Evolutionary conservation across 2,797 vertebrate species (phyloP).

Genomic region (Eospalax fontanierii): DNA sequence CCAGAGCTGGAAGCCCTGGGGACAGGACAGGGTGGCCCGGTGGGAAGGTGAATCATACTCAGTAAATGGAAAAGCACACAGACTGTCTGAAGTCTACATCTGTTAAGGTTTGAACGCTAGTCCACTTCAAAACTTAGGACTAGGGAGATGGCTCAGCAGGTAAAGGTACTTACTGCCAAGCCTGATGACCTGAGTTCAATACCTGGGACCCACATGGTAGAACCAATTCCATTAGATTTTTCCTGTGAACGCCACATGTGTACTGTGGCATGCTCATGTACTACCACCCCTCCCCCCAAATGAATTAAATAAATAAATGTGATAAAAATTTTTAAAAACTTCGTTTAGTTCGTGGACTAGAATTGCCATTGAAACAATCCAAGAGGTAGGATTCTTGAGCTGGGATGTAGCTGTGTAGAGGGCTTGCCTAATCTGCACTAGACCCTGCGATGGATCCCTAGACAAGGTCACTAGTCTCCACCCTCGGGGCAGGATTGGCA

Average conservation of each 20-base stretch:
- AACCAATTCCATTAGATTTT: too few species aligned
- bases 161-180: neutral
- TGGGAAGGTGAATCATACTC: neutral
- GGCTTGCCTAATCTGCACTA: neutral
- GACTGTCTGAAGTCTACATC: neutral
- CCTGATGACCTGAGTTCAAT: neutral
- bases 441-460: neutral
- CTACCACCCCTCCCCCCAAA: neutral
- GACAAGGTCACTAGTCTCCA: neutral
- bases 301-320: too few species aligned
- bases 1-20: neutral
- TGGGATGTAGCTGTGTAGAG: neutral
- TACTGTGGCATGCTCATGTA: neutral
- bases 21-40: neutral
- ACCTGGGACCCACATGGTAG: neutral
- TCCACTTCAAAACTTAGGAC: neutral
- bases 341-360: neutral
- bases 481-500: neutral
- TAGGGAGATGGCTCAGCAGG: neutral
- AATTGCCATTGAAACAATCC: neutral
- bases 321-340: too few species aligned
- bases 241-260: neutral
- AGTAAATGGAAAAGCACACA: rapidly evolving
- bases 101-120: neutral
- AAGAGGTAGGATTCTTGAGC: neutral